Evolutionary conservation across 2,888 invertebrate genomes (phyloP), one percentile per base, ranked within the genome.

Genomic region (Desoria tigrina): DNA sequence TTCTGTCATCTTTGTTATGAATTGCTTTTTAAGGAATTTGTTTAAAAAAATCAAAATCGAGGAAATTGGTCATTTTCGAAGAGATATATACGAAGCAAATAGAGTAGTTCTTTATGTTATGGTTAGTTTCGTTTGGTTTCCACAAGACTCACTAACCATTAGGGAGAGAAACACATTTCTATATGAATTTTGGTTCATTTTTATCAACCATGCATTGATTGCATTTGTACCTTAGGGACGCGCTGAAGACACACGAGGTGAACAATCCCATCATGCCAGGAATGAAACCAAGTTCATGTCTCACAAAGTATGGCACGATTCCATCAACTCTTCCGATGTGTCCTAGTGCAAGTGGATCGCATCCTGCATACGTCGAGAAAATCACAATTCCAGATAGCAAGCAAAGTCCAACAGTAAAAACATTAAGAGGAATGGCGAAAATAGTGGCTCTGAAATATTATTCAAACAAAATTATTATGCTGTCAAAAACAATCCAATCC

Each of bases 241-340:
- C 76, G 56, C 71, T 71, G 61, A 76, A 76, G 1, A 76, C 73
- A 42, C 74, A 74, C 0, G 76, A 71, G 4, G 74, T 73, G 61
- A 76, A 76, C 2, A 76, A 50, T 50, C 76, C 76, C 69, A 76
- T 71, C 73, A 76, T 72, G 24, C 76, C 76, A 1, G 74, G 74
- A 9, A 72, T 39, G 18, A 70, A 66, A 9, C 61, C 62, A 1
- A 76, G 37, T 54, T 74, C 67, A 21, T 68, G 56, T 11, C 56
- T 71, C 4, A 76, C 76, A 67, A 76, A 76, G 54, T 76, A 70
- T 2, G 76, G 76, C 2, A 74, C 74, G 27, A 76, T 76, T 7
- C 55, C 55, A 56, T 76, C 76, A 27, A 71, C 69, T 0, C 62
- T 51, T 21, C 27, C 27, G 37, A 76, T 71, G 4, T 61, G 11